Base-by-base conservation (phyloP, 2,888 invertebrate genomes). In the Coenonympha arcania region DNA sequence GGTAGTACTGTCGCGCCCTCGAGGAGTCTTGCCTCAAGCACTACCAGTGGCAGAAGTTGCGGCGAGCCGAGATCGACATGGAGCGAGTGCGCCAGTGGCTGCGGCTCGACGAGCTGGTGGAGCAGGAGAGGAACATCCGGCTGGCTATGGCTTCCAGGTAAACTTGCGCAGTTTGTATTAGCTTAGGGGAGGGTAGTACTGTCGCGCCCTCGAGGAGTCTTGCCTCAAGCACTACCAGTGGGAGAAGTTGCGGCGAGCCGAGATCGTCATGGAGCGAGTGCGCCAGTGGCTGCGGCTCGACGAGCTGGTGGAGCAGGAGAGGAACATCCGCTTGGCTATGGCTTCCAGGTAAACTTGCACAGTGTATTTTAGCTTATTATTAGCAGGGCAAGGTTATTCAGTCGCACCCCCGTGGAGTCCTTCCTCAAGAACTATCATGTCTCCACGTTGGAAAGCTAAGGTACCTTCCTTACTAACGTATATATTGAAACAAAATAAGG, bases 41-140 rank as follows among this genome's bases (percentile, higher is more conserved):
- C 74, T 94, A 93, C 73, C 94, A 95, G 61, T 99, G 98, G 98
- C 98, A 98, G 79, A 98, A 98, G 78, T 80, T 98, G 55, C 87
- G 97, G 0, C 79, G 97, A 13, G 98, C 98, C 0, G 95, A 98
- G 87, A 95, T 98, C 37, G 98, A 99, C 70, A 92, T 97, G 91
- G 97, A 98, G 77, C 77, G 93, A n/a, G 93, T 93, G 0, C 86
- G 94, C 0, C 93, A 98, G 87, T 98, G 97, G 96, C 84, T 98
- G 57, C 93, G 95, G 72, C 88, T 98, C 69, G 99, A 98, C 64
- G 98, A 98, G 68, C 82, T 98, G 34, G 89, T 97, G 43, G 98
- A 98, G 65, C 95, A 98, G 71, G 98, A 98, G 79, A 88, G 96
- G 54, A 94, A 93, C 65, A 92, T 96, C 20, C 88, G 96, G 3